Percentiles rank a stretch among this genome's conserved stretches.
Conservation (phyloP, 2,888 invertebrate species). For the Agrilus cyanescens region DNA sequence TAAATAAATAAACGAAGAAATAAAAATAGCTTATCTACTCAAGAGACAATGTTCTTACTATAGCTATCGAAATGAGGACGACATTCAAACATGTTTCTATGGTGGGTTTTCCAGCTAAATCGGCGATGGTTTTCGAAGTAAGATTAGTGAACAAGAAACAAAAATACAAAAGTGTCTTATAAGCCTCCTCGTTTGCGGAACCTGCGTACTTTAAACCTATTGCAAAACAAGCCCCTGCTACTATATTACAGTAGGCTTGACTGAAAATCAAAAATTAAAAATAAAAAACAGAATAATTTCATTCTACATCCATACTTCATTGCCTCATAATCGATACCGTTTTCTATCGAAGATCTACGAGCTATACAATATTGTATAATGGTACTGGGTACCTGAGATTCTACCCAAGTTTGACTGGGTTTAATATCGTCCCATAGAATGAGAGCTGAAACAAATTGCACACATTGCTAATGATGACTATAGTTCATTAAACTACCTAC, state of each 20-base stretch:
- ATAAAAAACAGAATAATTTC: background rate
- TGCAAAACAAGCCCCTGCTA: slow-evolving; percentile 89
- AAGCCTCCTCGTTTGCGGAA: slow-evolving; percentile 71
- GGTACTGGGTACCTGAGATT: slow-evolving; percentile 64
- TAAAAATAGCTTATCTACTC: no score
- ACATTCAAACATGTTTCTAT: slow-evolving; percentile 82
- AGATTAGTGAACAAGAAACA: slow-evolving; percentile 57
- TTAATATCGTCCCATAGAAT: slow-evolving; percentile 82
- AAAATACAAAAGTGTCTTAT: slow-evolving; percentile 63
- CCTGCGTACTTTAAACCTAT: slow-evolving; percentile 91
- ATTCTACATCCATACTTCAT: slow-evolving; percentile 58
- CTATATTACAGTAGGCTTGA: slow-evolving; percentile 93
- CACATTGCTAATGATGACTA: background rate
- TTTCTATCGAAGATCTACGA: slow-evolving; percentile 49
- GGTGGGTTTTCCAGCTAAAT: slow-evolving; percentile 80
- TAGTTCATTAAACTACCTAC: slow-evolving; percentile 28
- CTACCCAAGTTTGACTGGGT: slow-evolving; percentile 75
- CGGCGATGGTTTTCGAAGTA: slow-evolving; percentile 60
- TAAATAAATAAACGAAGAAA: slow-evolving; percentile 15
- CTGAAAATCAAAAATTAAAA: slow-evolving; percentile 36
- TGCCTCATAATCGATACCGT: slow-evolving; percentile 76
- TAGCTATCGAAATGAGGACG: slow-evolving; percentile 65
- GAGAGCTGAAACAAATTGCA: slow-evolving; percentile 41
- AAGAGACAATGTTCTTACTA: slow-evolving; percentile 41
- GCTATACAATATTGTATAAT: slow-evolving; percentile 69